These are phyloP conservation scores for Phragmatobia fuliginosa DNA, from an alignment of 2,888 invertebrate species.

Conservation along the genomic window DNA sequence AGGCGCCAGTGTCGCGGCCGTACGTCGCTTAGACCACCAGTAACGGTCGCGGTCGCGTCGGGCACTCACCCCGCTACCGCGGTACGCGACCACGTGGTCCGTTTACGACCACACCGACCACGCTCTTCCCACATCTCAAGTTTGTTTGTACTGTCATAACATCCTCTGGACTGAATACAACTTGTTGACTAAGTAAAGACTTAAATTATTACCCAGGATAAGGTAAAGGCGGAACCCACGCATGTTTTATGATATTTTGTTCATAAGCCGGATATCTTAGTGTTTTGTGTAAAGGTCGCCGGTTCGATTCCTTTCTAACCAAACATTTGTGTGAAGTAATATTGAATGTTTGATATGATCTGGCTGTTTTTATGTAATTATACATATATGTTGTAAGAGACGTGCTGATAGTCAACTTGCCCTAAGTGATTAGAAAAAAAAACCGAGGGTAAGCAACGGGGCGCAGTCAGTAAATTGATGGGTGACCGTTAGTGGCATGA, in stretches of 20 bases:
- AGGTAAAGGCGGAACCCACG: background rate
- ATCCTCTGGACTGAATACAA: slow-evolving; percentile 17
- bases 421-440: too few species aligned
- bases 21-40: slow-evolving; percentile 51
- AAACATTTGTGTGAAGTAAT: too few species aligned
- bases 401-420: too few species aligned
- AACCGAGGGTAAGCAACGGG: too few species aligned
- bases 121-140: slow-evolving; percentile 34
- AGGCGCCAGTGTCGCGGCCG: slow-evolving; percentile 47
- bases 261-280: too few species aligned
- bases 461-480: too few species aligned
- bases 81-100: slow-evolving; percentile 54
- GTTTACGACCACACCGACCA: slow-evolving; percentile 27
- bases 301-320: too few species aligned
- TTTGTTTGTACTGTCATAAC: slow-evolving; percentile 23
- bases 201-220: slow-evolving; percentile 1
- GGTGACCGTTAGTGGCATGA: too few species aligned
- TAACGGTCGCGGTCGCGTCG: slow-evolving; percentile 65
- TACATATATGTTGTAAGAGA: too few species aligned
- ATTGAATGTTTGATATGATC: too few species aligned
- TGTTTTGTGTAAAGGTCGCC: too few species aligned
- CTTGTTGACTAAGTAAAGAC: slow-evolving; percentile 13
- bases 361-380: too few species aligned
- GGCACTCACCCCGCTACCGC: slow-evolving; percentile 66
- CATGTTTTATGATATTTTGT: background rate